These are phyloP conservation scores for Drosophila antonietae DNA, from an alignment of 2,888 invertebrate genomes.

Conservation along the genomic window DNA sequence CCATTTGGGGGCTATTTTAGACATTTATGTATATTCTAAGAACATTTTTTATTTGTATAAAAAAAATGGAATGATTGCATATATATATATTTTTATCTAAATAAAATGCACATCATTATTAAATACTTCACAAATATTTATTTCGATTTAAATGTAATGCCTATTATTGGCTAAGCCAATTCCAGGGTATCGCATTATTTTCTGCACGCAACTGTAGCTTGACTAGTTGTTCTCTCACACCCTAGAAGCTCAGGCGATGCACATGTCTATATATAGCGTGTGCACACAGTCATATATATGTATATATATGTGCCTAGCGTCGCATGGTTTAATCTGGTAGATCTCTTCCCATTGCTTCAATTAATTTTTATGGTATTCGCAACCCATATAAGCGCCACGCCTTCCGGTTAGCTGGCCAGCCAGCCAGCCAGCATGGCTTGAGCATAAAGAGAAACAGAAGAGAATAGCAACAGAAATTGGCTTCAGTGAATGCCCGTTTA, in stretches of 20 bases:
- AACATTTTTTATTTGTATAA: too few species aligned
- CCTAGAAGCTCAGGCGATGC: neutral
- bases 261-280: slow-evolving; percentile 7
- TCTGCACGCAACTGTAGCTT: neutral
- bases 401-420: slow-evolving; percentile 24
- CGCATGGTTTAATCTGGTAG: slow-evolving; percentile 43
- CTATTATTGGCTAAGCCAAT: slow-evolving; percentile 2
- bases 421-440: slow-evolving; percentile 35
- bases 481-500: slow-evolving; percentile 61
- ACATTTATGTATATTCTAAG: too few species aligned
- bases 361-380: slow-evolving; percentile 67
- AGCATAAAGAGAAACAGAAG: slow-evolving; percentile 12
- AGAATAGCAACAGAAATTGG: slow-evolving; percentile 45
- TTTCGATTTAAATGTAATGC: too few species aligned
- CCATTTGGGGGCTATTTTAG: too few species aligned
- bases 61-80: too few species aligned
- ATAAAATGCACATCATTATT: too few species aligned
- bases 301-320: neutral
- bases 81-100: too few species aligned
- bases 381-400: slow-evolving; percentile 69
- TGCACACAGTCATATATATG: neutral
- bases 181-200: slow-evolving; percentile 22
- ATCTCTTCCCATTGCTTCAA: slow-evolving; percentile 58
- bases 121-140: too few species aligned
- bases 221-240: neutral